These are phyloP conservation scores for Anhinga rufa DNA, from an alignment of 2,113 vertebrate species.

Conservation along the genomic window DNA sequence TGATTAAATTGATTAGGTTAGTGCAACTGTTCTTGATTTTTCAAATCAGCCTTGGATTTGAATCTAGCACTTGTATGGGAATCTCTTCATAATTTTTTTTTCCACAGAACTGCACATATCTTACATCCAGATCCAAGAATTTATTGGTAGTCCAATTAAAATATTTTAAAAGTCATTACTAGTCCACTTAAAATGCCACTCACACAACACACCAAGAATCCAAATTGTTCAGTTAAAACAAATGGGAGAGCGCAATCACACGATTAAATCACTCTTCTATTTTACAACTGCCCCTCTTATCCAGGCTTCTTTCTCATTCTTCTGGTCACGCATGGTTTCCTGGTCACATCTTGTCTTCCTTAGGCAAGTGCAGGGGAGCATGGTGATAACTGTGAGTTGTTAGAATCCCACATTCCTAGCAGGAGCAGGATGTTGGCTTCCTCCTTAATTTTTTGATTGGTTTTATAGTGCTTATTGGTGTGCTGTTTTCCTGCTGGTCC, in stretches of 20 bases:
- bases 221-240: not conserved
- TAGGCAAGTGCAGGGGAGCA: rapidly evolving
- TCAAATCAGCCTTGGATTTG: not conserved
- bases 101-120: not conserved
- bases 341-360: not conserved
- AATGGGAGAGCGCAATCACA: not conserved
- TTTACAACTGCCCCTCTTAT: not conserved
- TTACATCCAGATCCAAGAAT: not conserved
- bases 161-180: not conserved
- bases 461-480: not conserved
- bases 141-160: not conserved
- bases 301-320: not conserved
- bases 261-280: not conserved
- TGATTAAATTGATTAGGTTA: not conserved
- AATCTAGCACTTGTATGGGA: not conserved
- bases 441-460: not conserved
- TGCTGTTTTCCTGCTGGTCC: not conserved
- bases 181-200: not conserved
- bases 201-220: not conserved
- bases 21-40: not conserved
- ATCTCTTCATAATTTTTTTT: not conserved
- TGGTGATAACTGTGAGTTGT: not conserved
- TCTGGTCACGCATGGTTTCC: not conserved
- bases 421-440: not conserved
- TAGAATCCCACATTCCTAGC: not conserved